Conservation (phyloP, 1,140 invertebrate species). For the Gerris buenoi region DNA sequence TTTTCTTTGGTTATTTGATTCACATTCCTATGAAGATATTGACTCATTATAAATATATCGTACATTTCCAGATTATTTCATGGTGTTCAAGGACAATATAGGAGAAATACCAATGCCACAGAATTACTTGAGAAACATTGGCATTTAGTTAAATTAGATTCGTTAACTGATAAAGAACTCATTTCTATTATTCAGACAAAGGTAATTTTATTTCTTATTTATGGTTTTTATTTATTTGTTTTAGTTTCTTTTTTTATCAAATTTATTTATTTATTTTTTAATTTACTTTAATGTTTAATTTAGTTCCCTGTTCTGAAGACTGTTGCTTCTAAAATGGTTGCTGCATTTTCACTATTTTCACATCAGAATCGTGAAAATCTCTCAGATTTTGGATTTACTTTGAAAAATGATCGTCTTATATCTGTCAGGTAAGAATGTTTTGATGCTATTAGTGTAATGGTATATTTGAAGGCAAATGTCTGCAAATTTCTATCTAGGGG, state of each 20-base stretch:
- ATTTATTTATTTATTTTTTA: background rate
- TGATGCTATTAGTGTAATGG: background rate
- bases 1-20: slow-evolving; percentile 6
- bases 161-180: slow-evolving; percentile 56
- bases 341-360: slow-evolving; percentile 70
- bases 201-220: slow-evolving; percentile 15
- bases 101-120: slow-evolving; percentile 44
- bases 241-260: slow-evolving; percentile 1
- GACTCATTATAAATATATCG: slow-evolving; percentile 19
- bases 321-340: slow-evolving; percentile 58
- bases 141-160: slow-evolving; percentile 64
- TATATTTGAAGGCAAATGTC: background rate
- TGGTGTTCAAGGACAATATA: slow-evolving; percentile 40
- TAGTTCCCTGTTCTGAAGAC: slow-evolving; percentile 57
- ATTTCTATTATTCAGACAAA: slow-evolving; percentile 43
- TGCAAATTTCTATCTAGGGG: background rate
- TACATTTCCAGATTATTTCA: slow-evolving; percentile 39
- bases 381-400: slow-evolving; percentile 28
- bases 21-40: background rate
- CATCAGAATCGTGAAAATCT: slow-evolving; percentile 41
- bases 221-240: background rate
- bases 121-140: slow-evolving; percentile 66
- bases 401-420: slow-evolving; percentile 41
- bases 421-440: slow-evolving; percentile 36
- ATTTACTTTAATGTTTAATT: slow-evolving; percentile 14